Conservation (phyloP, 2,888 invertebrate genomes). For the Tinea trinotella region DNA sequence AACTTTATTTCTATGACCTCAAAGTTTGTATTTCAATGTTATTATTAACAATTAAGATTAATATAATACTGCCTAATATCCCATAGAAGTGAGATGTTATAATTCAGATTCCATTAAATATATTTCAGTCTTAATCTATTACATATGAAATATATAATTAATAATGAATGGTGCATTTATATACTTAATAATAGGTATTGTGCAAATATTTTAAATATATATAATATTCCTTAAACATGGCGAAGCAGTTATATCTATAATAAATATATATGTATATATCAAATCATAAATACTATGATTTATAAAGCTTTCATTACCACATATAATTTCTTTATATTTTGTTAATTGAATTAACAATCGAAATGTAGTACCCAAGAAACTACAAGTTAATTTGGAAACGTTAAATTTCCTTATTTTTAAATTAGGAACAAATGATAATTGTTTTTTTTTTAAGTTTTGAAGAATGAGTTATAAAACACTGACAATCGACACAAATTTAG, state of each 20-base stretch:
- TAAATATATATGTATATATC: slow-evolving; percentile 9
- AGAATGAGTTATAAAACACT: no score
- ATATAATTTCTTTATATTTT: not conserved
- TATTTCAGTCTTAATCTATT: slow-evolving; percentile 63
- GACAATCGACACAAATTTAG: no score
- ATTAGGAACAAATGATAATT: no score
- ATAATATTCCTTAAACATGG: slow-evolving; percentile 9
- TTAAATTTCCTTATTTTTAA: not conserved
- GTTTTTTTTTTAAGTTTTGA: no score
- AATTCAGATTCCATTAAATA: slow-evolving; percentile 30
- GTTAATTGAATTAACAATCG: slow-evolving; percentile 12
- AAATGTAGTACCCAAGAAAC: not conserved
- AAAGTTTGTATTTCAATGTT: no score
- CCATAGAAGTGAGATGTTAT: no score
- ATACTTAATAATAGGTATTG: slow-evolving; percentile 49
- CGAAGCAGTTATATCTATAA: slow-evolving; percentile 10
- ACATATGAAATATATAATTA: slow-evolving; percentile 38
- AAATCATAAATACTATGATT: slow-evolving; percentile 8
- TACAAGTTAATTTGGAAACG: not conserved
- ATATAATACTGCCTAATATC: no score
- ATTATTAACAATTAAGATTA: no score
- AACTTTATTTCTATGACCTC: no score
- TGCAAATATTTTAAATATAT: slow-evolving; percentile 31
- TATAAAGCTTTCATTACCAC: slow-evolving; percentile 17
- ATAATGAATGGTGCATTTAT: slow-evolving; percentile 47